phyloP scores from a whole-genome alignment of 2,797 vertebrate species.

The Podarcis siculus region DNA sequence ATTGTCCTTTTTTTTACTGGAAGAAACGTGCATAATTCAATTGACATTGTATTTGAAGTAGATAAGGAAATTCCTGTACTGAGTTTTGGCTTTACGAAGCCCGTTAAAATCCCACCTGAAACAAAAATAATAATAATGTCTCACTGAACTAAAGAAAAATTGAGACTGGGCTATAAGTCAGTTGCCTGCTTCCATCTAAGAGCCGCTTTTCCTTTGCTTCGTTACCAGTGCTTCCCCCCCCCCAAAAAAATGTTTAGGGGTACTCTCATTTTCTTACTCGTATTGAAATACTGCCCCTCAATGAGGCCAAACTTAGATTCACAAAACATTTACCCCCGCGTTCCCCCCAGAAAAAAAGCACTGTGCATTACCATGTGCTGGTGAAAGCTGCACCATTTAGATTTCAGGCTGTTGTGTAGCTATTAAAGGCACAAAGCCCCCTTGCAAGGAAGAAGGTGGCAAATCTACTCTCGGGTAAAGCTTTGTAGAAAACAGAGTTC shows the following conservation, averaged over 20 bases:
- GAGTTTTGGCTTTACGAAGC: constrained; percentile 91
- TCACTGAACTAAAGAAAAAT: not conserved
- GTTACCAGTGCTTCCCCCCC: too few relatives aligned
- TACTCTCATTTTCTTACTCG: too few relatives aligned
- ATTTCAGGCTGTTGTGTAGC: not conserved
- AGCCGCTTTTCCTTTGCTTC: not conserved
- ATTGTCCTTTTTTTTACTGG: constrained; percentile 81
- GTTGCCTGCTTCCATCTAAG: not conserved
- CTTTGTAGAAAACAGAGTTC: not conserved
- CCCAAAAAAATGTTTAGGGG: too few relatives aligned
- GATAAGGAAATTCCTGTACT: constrained; percentile 76
- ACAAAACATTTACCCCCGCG: too few relatives aligned
- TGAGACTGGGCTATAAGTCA: not conserved
- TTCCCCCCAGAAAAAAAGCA: too few relatives aligned
- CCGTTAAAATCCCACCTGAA: constrained; percentile 89
- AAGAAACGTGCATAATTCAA: constrained; percentile 81
- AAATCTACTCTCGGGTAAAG: not conserved
- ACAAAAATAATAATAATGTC: constrained; percentile 53
- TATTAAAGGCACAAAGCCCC: not conserved
- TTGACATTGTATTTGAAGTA: constrained; percentile 83
- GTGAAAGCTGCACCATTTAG: not conserved
- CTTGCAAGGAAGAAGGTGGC: not conserved
- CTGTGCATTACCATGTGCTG: not conserved
- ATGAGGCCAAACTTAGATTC: too few relatives aligned
- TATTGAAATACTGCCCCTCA: too few relatives aligned